Evolutionary conservation across 1,140 invertebrate genomes (phyloP), one percentile per base, ranked within the genome.

Genomic region (Aphidius gifuensis): DNA sequence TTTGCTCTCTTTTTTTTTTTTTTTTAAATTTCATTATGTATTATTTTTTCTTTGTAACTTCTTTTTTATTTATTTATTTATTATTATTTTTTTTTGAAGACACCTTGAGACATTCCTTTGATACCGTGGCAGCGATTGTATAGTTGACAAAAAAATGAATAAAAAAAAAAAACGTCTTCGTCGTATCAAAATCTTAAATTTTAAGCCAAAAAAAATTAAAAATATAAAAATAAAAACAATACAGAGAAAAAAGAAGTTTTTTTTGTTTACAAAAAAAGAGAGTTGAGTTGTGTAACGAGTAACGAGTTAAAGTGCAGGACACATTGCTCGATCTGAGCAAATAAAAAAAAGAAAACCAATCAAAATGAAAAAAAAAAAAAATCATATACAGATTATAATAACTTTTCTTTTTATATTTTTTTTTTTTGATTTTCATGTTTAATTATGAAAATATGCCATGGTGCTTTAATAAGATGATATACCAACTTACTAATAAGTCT

Each of bases 21-120:
- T 45, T 59, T 45, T 48, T n/a, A 49, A 40, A 50, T 16, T 16
- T 49, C 47, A 49, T 21, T 21, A 49, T 16, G 16, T 21, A 49
- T 21, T 51, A 46, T 42, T 38, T 61, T 47, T 55, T 47, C 7
- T 60, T 47, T 53, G 11, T 40, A n/a, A n/a, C n/a, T 53, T 64
- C 49, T 45, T 16, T 62, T 40, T n/a, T 7, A n/a, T 58, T 51
- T 51, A 42, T 16, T 8, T 60, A 16, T 53, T 38, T 9, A 38
- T 42, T 23, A 23, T n/a, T n/a, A n/a, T n/a, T n/a, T n/a, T n/a
- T 23, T 23, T 23, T 23, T 23, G 23, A 23, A 23, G 23, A 23
- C 23, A 23, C 23, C 23, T 23, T 23, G 23, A 74, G 62, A 79
- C 77, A 79, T 79, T 79, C 77, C 77, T 73, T 58, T 73, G 58